phyloP scores from a whole-genome alignment of 2,888 invertebrate genomes.

The Lepidocyrtoides sp. region DNA sequence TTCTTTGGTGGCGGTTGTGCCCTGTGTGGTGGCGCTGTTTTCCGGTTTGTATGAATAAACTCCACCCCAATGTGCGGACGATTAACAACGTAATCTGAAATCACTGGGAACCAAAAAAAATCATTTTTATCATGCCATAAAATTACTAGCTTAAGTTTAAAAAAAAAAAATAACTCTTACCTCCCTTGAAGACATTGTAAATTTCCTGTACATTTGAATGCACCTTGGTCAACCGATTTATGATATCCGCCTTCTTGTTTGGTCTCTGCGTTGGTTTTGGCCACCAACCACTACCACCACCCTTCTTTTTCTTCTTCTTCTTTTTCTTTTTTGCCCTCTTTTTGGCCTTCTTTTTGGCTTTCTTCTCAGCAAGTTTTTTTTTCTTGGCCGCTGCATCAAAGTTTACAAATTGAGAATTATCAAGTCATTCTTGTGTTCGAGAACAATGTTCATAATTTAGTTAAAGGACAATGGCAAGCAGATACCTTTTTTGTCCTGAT shows the following conservation, averaged over 20 bases:
- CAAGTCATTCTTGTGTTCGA: too few relatives aligned
- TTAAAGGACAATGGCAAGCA: too few relatives aligned
- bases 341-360: constrained; percentile 64
- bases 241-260: constrained; percentile 79
- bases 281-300: constrained; percentile 21
- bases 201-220: constrained; percentile 80
- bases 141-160: too few relatives aligned
- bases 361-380: constrained; percentile 64
- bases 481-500: constrained; percentile 63
- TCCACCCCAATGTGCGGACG: constrained; percentile 81
- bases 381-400: constrained; percentile 30
- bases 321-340: constrained; percentile 73
- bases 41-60: constrained; percentile 67
- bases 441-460: too few relatives aligned
- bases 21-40: constrained; percentile 57
- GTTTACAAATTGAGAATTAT: too few relatives aligned
- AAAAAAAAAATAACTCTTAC: constrained; percentile 46
- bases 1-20: constrained; percentile 54
- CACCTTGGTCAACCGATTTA: constrained; percentile 79
- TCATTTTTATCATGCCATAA: too few relatives aligned
- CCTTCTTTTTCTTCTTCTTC: constrained; percentile 63
- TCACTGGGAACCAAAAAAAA: too few relatives aligned
- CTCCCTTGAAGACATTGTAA: constrained; percentile 77
- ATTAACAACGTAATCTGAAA: constrained; percentile 78
- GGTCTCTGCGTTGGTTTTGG: constrained; percentile 60